Percentiles rank a stretch among this genome's conserved stretches.
phyloP scores from a whole-genome alignment of 2,113 vertebrate species.

The Benitochromis conjunctus region DNA sequence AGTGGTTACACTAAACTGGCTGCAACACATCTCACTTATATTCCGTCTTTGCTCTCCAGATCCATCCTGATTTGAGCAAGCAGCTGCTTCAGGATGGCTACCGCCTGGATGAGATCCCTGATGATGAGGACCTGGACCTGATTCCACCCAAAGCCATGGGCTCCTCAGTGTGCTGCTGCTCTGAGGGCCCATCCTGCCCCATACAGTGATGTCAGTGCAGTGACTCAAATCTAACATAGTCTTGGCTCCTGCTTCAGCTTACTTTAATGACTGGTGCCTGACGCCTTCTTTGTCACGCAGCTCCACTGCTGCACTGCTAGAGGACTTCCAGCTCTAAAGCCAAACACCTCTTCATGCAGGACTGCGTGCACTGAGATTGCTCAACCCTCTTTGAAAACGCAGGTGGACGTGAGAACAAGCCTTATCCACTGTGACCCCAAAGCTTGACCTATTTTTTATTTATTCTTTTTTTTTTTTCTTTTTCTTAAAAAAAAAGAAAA shows the following conservation, averaged over 20 bases:
- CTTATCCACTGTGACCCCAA: slow-evolving; percentile 68
- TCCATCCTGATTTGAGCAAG: slow-evolving; percentile 88
- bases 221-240: not conserved
- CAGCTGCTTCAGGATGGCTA: slow-evolving; percentile 95
- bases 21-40: not conserved
- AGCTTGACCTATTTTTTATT: slow-evolving; percentile 37
- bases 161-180: slow-evolving; percentile 82
- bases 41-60: slow-evolving; percentile 66
- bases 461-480: not conserved
- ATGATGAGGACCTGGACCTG: slow-evolving; percentile 94
- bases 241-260: not conserved
- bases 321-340: slow-evolving; percentile 34
- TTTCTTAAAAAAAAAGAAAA: not conserved
- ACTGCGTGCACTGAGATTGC: not conserved
- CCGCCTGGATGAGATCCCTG: slow-evolving; percentile 92
- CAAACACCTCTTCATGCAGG: not conserved
- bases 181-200: slow-evolving; percentile 77
- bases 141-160: slow-evolving; percentile 89
- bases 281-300: slow-evolving; percentile 9
- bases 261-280: not conserved
- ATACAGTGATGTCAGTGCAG: slow-evolving; percentile 75
- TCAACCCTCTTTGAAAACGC: not conserved
- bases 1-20: not conserved
- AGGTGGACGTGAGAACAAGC: slow-evolving; percentile 42
- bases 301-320: slow-evolving; percentile 20